phyloP scores from a whole-genome alignment of 2,888 invertebrate species.

The Venusia cambrica region DNA sequence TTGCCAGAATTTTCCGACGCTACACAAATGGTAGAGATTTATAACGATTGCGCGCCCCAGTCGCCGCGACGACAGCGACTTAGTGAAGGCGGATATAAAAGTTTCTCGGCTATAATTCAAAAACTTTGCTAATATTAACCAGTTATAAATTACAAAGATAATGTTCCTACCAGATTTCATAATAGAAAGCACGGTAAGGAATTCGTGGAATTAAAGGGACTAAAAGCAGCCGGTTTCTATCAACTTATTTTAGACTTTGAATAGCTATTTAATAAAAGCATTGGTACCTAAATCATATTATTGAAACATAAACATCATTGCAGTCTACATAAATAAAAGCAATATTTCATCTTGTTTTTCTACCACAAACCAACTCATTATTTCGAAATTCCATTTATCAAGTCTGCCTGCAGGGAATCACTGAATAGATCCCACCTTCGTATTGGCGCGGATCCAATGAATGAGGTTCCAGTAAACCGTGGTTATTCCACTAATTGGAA shows the following conservation, averaged over 20 bases:
- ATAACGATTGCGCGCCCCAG: slow-evolving; percentile 49
- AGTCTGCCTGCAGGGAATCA: slow-evolving; percentile 23
- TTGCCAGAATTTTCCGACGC: slow-evolving; percentile 41
- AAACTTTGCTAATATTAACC: slow-evolving; percentile 59
- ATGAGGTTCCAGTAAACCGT: slow-evolving; percentile 38
- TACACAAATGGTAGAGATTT: slow-evolving; percentile 54
- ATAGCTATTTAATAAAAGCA: no score
- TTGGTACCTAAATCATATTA: background rate
- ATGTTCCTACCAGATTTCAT: slow-evolving; percentile 50
- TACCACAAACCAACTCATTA: slow-evolving; percentile 24
- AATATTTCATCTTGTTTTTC: slow-evolving; percentile 9
- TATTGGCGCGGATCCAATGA: slow-evolving; percentile 39
- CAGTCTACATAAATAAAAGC: background rate
- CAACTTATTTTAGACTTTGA: no score
- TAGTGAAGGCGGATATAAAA: slow-evolving; percentile 44
- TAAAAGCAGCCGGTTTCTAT: slow-evolving; percentile 22
- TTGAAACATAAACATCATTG: slow-evolving; percentile 1
- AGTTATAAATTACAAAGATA: slow-evolving; percentile 55
- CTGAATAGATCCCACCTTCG: slow-evolving; percentile 32
- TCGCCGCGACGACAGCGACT: slow-evolving; percentile 42
- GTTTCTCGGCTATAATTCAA: slow-evolving; percentile 46
- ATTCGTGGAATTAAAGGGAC: slow-evolving; percentile 12
- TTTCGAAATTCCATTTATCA: slow-evolving; percentile 21
- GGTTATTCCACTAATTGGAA: slow-evolving; percentile 49
- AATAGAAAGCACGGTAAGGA: slow-evolving; percentile 36